Percentiles rank a stretch among this genome's conserved stretches.
Conservation (phyloP, 2,113 vertebrate genomes). For the Seriola rivoliana region DNA sequence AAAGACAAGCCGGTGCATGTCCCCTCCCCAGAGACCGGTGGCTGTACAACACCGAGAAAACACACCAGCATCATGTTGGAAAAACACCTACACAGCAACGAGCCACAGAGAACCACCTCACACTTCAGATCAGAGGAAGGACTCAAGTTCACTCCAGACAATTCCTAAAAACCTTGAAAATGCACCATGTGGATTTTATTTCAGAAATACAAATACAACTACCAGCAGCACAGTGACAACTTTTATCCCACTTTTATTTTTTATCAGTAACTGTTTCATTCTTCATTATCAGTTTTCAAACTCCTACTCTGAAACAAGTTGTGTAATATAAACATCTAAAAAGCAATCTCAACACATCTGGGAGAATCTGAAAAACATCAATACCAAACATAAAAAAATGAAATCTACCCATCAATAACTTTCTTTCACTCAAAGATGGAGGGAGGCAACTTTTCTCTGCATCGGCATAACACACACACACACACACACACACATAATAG, state of each 20-base stretch:
- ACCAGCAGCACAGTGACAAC: background rate
- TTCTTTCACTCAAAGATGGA: background rate
- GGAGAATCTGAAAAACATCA: background rate
- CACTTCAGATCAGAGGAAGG: too few species aligned
- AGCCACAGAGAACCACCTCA: background rate
- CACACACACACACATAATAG: too few species aligned
- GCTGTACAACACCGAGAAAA: slow-evolving; percentile 2
- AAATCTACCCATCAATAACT: too few species aligned
- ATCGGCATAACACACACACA: too few species aligned
- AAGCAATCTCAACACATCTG: background rate
- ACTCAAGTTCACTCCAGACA: background rate
- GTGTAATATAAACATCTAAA: background rate
- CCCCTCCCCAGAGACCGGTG: slow-evolving; percentile 12
- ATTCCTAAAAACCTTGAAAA: background rate
- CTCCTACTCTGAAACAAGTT: background rate
- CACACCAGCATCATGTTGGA: background rate
- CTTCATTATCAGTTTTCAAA: background rate
- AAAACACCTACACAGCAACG: slow-evolving; percentile 20
- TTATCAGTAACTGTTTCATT: too few species aligned
- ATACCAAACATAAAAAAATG: too few species aligned
- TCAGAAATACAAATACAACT: background rate
- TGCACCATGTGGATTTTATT: background rate
- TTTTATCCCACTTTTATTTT: too few species aligned
- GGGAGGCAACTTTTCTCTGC: background rate
- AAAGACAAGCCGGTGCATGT: slow-evolving; percentile 57